A percentile compares a stretch with the other conserved stretches of the same genome.
Evolutionary conservation across 2,113 vertebrate species (phyloP).

Genomic region (Daboia siamensis): DNA sequence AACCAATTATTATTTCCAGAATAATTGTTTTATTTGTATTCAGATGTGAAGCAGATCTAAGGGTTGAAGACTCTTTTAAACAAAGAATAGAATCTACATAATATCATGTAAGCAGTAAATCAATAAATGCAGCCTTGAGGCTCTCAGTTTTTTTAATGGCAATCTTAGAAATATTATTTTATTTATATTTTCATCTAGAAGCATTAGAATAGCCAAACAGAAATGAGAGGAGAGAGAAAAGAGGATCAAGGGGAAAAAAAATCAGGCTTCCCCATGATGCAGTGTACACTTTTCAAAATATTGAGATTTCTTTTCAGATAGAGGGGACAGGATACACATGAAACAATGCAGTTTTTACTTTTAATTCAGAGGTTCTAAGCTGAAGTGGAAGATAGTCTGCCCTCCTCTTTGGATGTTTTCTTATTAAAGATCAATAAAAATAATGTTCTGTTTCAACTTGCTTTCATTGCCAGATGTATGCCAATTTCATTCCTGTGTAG

Average conservation of each 20-base stretch:
- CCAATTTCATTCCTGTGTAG: background rate
- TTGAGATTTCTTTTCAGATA: background rate
- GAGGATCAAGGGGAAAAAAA: fast-evolving
- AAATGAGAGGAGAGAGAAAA: background rate
- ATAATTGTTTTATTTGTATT: background rate
- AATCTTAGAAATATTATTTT: background rate
- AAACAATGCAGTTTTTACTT: background rate
- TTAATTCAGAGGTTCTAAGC: background rate
- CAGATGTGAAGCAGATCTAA: background rate
- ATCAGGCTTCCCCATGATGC: background rate
- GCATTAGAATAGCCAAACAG: background rate
- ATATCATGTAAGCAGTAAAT: background rate
- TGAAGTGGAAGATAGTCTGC: background rate
- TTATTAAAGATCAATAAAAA: background rate
- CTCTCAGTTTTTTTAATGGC: background rate
- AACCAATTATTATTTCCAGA: background rate
- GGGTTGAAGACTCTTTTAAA: background rate
- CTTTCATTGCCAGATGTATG: background rate
- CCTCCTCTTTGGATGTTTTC: background rate
- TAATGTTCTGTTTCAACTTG: background rate
- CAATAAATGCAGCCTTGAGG: background rate
- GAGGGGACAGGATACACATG: background rate
- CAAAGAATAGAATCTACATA: background rate
- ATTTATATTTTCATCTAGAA: background rate
- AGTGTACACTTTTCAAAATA: background rate